These are phyloP conservation scores for Dolichomitus sp. DNA, from an alignment of 2,888 invertebrate genomes.

Conservation along the genomic window DNA sequence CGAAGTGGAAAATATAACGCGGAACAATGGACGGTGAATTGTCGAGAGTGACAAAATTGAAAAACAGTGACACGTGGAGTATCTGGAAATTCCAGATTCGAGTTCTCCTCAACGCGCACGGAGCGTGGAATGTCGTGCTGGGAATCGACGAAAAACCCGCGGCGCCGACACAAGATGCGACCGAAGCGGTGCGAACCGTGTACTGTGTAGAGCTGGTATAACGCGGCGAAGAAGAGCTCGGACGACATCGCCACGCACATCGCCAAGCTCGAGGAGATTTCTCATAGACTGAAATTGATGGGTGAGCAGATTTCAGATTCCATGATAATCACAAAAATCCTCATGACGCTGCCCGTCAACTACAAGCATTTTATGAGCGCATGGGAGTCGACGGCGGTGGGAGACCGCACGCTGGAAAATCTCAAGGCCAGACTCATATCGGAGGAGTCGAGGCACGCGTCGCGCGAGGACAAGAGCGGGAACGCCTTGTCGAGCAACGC, in stretches of 20 bases:
- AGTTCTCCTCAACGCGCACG: slow-evolving; percentile 50
- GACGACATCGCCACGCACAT: too few species aligned
- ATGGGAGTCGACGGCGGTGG: slow-evolving; percentile 57
- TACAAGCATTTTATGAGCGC: slow-evolving; percentile 71
- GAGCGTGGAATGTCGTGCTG: slow-evolving; percentile 6
- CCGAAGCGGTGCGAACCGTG: slow-evolving; percentile 6
- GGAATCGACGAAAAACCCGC: slow-evolving; percentile 16
- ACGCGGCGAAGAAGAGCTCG: too few species aligned
- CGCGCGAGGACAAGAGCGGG: background rate
- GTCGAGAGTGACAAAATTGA: slow-evolving; percentile 46
- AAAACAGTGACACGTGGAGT: slow-evolving; percentile 65
- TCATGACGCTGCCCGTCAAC: slow-evolving; percentile 48
- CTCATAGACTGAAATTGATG: too few species aligned
- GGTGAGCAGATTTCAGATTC: too few species aligned
- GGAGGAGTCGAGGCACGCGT: slow-evolving; percentile 38
- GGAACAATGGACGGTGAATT: slow-evolving; percentile 47
- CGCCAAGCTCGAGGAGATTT: too few species aligned
- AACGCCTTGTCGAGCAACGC: slow-evolving; percentile 14
- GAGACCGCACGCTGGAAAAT: slow-evolving; percentile 34
- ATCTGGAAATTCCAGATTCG: slow-evolving; percentile 65
- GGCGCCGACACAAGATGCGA: background rate
- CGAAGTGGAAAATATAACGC: slow-evolving; percentile 34
- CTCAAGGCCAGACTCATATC: slow-evolving; percentile 33
- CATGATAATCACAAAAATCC: too few species aligned
- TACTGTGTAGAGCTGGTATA: too few species aligned